A percentile compares a stretch with the other conserved stretches of the same genome.
Conservation (phyloP, 2,888 invertebrate species). For the Leptinotarsa juncta region DNA sequence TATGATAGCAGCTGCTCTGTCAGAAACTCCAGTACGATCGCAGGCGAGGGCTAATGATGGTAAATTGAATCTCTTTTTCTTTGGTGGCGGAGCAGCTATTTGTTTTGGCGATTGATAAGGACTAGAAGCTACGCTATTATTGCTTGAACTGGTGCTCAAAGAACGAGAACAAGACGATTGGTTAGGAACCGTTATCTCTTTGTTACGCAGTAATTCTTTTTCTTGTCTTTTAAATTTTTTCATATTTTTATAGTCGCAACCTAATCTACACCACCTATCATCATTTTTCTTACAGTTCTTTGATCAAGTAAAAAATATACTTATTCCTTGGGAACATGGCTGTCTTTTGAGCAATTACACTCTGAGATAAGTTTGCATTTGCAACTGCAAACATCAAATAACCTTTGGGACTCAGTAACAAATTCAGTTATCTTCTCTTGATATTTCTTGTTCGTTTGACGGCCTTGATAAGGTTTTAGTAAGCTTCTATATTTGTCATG, state of each 20-base stretch:
- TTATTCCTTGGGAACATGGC: conserved; percentile 2
- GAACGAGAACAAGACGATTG: too few relatives aligned
- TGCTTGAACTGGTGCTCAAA: too few relatives aligned
- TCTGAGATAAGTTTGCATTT: too few relatives aligned
- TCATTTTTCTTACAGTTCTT: conserved; percentile 18
- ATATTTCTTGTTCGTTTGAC: too few relatives aligned
- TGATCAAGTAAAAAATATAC: conserved; percentile 9
- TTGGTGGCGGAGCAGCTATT: background rate
- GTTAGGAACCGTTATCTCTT: too few relatives aligned
- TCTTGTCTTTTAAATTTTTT: background rate
- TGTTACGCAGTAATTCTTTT: background rate
- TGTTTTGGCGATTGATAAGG: background rate
- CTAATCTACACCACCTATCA: conserved; percentile 9
- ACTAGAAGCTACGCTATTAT: too few relatives aligned
- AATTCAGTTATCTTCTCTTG: too few relatives aligned
- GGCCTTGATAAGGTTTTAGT: too few relatives aligned
- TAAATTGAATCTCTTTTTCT: background rate
- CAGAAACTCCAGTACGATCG: conserved; percentile 28
- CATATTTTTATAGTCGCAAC: background rate
- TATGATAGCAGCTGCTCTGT: conserved; percentile 34
- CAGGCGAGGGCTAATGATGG: conserved; percentile 8
- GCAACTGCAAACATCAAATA: too few relatives aligned
- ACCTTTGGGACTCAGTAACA: too few relatives aligned
- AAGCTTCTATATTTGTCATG: too few relatives aligned
- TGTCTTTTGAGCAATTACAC: too few relatives aligned